Base-by-base conservation (phyloP, 2,113 vertebrate species). In the Plestiodon gilberti region DNA sequence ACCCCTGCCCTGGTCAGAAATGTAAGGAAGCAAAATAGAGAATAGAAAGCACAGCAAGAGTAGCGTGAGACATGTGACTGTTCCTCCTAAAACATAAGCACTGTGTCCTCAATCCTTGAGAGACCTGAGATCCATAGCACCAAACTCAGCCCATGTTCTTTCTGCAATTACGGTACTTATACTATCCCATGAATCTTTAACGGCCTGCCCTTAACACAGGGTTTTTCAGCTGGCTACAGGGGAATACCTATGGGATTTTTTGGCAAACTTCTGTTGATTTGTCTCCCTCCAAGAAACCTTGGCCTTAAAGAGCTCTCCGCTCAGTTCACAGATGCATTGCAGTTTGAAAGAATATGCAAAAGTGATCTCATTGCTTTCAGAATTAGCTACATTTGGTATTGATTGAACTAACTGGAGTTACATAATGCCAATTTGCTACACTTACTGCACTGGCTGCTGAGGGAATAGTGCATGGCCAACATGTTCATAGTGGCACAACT, bases 11-110 rank as follows among this genome's bases (percentile, higher is more conserved):
- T 93, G 84, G 74, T 88, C 92, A 88, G 93, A 95, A 95, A 95
- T 94, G 93, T 94, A 93, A 81, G 88, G 90, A 92, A 93, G 88
- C 48, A 61, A 87, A 22, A 70, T 87, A 84, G 91, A 62, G 74
- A 84, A 92, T 89, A 91, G 90, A 92, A 93, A 93, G 89, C 73
- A 92, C 91, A 90, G 89, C 86, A 93, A 91, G 92, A 91, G 88
- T 93, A 94, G 92, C 90, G 86, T 93, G 88, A 94, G 90, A 89
- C 92, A 93, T 95, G 48, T 89, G 91, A 83, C 87, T 92, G 84
- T 93, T 95, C 87, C 89, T 93, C 91, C 89, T 84, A 71, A 78
- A 83, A 89, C 48, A 1, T 93, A 93, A 78, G 89, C 43, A 94
- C 93, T 78, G 73, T 78, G 75, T 88, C 4, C 9, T 30, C 55